Evolutionary conservation across 2,113 vertebrate genomes (phyloP), one percentile per base, ranked within the genome.

Genomic region (Vulpes ferrilata): DNA sequence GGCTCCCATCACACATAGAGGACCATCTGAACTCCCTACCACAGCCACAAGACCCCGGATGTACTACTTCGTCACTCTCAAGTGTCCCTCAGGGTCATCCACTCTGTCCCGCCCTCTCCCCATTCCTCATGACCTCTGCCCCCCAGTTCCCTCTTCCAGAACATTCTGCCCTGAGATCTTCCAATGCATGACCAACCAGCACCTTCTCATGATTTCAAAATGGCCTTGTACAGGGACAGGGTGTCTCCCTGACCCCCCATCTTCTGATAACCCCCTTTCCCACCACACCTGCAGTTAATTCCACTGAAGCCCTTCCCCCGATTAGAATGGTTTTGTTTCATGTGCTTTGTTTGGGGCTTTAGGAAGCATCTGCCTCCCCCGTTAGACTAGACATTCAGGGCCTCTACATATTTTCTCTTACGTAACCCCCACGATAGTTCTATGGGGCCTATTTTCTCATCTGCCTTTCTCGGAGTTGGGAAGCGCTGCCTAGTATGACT

Each of bases 41-140:
- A 0, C 15, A 0, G 23, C 35, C 7, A 0, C 3, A 15, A 53
- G 20, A 12, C 30, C 43, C 53, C 13, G 4, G 62, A 20, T 1
- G 16, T 11, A 51, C 76, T 38, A 4, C 62, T 51, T 85, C 30
- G 0, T 15, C 59, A 4, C 25, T 15, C 15, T 51, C 53, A 30
- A 19, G 23, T 15, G 43, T 69, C 13, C 79, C 35, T 32, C 16
- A 23, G 15, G 48, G 19, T 59, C 27, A 20, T 60, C 55, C 2
- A 0, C 32, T 53, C 64, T 11, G 1, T 62, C 55, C 64, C 23
- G 16, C 43, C 32, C 0, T 53, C 76, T 62, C 17, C 23, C 32
- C 32, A 16, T 17, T 3, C 53, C 64, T 51, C 64, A 32, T 3
- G 55, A 35, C 48, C 9, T 67, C 32, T 67, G 48, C 19, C 59